Percentiles rank a stretch among this genome's conserved stretches.
Evolutionary conservation across 2,888 invertebrate species (phyloP).

Genomic region (Acanthosepion lycidas): DNA sequence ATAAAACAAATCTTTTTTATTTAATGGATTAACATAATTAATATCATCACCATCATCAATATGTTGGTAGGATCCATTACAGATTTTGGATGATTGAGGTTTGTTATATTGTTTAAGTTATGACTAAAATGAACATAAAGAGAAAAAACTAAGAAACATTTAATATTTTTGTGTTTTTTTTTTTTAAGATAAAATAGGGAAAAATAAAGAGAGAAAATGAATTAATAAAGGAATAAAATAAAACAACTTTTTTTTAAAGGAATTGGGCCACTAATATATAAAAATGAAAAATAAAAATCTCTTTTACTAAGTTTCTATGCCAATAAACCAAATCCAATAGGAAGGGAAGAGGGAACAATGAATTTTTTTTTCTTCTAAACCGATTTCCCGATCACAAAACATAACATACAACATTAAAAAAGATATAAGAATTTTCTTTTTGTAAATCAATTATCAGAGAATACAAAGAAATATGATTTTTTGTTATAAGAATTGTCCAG

Average conservation of each 20-base stretch:
- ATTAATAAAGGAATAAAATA: background rate
- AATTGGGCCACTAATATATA: no score
- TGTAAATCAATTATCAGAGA: no score
- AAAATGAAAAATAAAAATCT: no score
- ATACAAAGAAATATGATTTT: background rate
- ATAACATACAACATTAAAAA: background rate
- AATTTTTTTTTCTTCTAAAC: background rate
- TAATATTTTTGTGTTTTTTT: background rate
- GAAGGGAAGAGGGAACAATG: background rate
- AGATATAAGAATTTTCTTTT: no score
- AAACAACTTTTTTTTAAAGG: background rate
- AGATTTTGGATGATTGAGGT: background rate
- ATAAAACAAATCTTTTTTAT: background rate
- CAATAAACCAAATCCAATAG: background rate
- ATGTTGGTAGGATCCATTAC: background rate
- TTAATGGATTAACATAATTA: background rate
- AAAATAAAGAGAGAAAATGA: background rate
- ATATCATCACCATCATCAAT: background rate
- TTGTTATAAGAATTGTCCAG: background rate
- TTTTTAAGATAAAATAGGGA: background rate
- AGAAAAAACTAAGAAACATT: background rate
- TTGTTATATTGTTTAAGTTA: background rate
- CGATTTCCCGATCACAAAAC: background rate
- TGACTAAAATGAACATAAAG: background rate
- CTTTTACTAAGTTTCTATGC: background rate